phyloP scores from a whole-genome alignment of 1,140 invertebrate species.

The Melipona quadrifasciata region DNA sequence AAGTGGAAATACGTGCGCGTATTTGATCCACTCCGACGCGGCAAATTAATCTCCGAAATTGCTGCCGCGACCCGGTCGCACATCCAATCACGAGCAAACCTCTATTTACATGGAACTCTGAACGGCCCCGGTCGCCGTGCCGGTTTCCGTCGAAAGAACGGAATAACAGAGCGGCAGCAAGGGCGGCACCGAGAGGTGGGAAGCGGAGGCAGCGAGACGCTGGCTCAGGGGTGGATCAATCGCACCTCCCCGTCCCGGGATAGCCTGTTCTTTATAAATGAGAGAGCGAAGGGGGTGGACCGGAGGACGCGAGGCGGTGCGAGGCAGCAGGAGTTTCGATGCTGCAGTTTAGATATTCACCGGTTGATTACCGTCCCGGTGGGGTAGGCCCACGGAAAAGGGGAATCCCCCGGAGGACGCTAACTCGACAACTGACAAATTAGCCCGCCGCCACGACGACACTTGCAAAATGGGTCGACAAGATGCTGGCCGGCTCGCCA shows the following conservation, averaged over 20 bases:
- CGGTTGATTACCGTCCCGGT: constrained; percentile 80
- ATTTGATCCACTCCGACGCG: neutral
- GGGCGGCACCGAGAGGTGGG: neutral
- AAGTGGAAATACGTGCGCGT: too few species aligned
- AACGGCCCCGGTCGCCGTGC: neutral
- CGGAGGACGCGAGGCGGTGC: constrained; percentile 20
- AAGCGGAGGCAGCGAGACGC: neutral
- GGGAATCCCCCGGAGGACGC: constrained; percentile 78
- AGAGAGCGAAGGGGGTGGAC: constrained; percentile 71
- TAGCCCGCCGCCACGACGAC: constrained; percentile 81
- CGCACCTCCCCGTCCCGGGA: constrained; percentile 67
- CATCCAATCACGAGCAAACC: neutral
- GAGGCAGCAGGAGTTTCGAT: constrained; percentile 70
- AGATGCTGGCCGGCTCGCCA: constrained; percentile 68
- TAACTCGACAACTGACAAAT: constrained; percentile 83
- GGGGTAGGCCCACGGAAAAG: constrained; percentile 59
- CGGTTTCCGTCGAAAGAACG: constrained; percentile 27
- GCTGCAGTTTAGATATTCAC: constrained; percentile 80
- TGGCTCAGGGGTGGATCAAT: constrained; percentile 72
- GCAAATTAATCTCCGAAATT: neutral
- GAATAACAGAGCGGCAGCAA: constrained; percentile 31
- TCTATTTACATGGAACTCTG: neutral
- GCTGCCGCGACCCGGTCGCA: too few species aligned
- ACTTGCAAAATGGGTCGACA: constrained; percentile 82
- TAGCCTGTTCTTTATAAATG: constrained; percentile 81